A percentile compares a stretch with the other conserved stretches of the same genome.
phyloP scores from a whole-genome alignment of 2,113 vertebrate genomes.

The Emydura subglobosa region DNA sequence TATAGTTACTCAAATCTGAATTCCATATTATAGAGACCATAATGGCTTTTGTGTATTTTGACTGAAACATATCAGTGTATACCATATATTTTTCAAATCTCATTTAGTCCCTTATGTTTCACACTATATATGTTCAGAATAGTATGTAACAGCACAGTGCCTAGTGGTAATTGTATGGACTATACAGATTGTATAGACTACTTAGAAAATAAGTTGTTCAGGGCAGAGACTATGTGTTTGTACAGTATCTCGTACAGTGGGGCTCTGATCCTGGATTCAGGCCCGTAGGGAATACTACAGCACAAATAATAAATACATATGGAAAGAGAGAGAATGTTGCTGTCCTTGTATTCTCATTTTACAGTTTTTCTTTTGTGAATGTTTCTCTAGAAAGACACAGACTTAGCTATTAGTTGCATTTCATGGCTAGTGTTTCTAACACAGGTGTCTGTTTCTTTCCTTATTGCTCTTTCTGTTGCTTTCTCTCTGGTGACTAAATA shows the following conservation, averaged over 20 bases:
- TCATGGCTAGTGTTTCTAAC: not conserved
- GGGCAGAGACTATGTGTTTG: not conserved
- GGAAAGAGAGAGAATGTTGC: not conserved
- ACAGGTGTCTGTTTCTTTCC: not conserved
- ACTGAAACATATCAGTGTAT: not conserved
- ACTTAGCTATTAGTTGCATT: not conserved
- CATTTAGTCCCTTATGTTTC: not conserved
- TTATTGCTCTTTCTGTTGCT: not conserved
- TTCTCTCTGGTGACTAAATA: not conserved
- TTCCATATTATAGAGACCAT: not conserved
- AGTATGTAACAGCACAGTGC: not conserved
- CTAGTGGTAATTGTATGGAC: not conserved
- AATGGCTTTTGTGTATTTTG: not conserved
- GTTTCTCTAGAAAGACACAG: fast-evolving
- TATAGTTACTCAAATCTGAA: not conserved
- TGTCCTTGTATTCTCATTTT: not conserved
- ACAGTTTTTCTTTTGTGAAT: not conserved
- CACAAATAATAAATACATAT: not conserved
- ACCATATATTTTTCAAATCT: not conserved
- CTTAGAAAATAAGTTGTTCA: not conserved
- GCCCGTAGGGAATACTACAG: not conserved
- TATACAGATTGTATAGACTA: not conserved
- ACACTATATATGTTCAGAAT: not conserved
- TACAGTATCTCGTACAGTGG: not conserved
- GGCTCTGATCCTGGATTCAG: not conserved